Conservation (phyloP, 2,113 vertebrate species). For the Paratilapia polleni region DNA sequence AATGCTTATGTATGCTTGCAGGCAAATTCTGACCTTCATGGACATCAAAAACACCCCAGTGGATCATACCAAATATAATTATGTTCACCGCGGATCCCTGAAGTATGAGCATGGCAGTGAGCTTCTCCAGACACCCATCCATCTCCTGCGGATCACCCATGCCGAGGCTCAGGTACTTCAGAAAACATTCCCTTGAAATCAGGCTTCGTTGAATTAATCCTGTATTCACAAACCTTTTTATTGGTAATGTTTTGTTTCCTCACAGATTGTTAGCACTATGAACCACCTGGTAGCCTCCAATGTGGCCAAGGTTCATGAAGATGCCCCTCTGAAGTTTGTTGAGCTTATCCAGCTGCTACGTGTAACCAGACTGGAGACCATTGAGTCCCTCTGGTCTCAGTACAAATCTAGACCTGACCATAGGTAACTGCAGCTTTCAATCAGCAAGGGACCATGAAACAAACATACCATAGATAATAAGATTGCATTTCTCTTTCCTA, state of each 20-base stretch:
- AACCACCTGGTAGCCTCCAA: constrained; percentile 81
- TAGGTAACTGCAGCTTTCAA: constrained; percentile 67
- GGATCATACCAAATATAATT: constrained; percentile 38
- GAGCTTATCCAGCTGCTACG: constrained; percentile 83
- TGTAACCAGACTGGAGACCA: constrained; percentile 46
- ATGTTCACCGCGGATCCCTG: constrained; percentile 75
- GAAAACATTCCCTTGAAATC: background rate
- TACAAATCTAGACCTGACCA: constrained; percentile 56
- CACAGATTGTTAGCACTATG: constrained; percentile 81
- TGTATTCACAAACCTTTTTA: background rate
- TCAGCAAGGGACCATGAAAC: background rate
- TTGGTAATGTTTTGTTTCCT: background rate
- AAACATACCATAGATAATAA: background rate
- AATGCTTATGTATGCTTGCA: constrained; percentile 41
- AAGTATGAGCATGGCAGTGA: constrained; percentile 77
- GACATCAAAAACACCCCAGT: constrained; percentile 62
- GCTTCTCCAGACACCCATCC: constrained; percentile 80
- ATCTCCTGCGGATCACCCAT: constrained; percentile 80
- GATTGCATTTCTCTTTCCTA: constrained; percentile 36
- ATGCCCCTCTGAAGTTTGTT: constrained; percentile 83
- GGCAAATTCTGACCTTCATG: constrained; percentile 78
- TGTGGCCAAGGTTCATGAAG: constrained; percentile 75
- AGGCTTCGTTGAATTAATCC: background rate
- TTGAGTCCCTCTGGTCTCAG: constrained; percentile 78
- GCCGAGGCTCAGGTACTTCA: constrained; percentile 73